Evolutionary conservation across 1,140 invertebrate genomes (phyloP), one percentile per base, ranked within the genome.

Genomic region (Pseudoatta argentina): DNA sequence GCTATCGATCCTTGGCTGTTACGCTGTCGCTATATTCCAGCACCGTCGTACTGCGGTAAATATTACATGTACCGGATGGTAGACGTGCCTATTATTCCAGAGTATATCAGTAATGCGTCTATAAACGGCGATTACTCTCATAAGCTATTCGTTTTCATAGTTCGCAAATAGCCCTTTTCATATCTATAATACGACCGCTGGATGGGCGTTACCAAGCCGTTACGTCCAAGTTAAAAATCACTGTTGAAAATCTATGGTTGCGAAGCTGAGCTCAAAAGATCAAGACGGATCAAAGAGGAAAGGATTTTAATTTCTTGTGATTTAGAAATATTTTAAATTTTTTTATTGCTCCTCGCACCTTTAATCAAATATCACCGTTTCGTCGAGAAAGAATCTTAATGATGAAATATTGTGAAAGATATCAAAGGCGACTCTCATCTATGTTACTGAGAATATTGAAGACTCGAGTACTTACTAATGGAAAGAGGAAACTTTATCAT

Each of bases 281-380:
- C 7, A 8, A 39, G 34, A 61, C 72, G 44, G 77, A 86, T 90
- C 85, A 89, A 88, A 91, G 82, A 48, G 73, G 73, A 48, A 63
- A 30, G 85, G 88, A 89, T 91, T 91, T 91, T 91, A 91, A 91
- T 89, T 93, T 91, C 82, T 85, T 89, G 2, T 67, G 51, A 44
- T 69, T 8, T 39, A 44, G 27, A 48, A 55, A n/a, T 27, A 57
- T 87, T 44, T 21, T 5, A 39, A 8, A 66, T 66, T 66, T 67
- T 67, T 78, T 48, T 7, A 24, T 51, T 27, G 2, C 8, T 27
- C 51, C 44, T 39, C 55, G 55, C 39, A n/a, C 10, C 51, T 83
- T 78, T 71, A 55, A 79, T 24, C 64, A 16, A 71, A 59, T 48
- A 14, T 30, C 67, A 14, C 10, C 76, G 59, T 34, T 7, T 34